Evolutionary conservation across 2,113 vertebrate species (phyloP).

Genomic region (Haemorhous mexicanus): DNA sequence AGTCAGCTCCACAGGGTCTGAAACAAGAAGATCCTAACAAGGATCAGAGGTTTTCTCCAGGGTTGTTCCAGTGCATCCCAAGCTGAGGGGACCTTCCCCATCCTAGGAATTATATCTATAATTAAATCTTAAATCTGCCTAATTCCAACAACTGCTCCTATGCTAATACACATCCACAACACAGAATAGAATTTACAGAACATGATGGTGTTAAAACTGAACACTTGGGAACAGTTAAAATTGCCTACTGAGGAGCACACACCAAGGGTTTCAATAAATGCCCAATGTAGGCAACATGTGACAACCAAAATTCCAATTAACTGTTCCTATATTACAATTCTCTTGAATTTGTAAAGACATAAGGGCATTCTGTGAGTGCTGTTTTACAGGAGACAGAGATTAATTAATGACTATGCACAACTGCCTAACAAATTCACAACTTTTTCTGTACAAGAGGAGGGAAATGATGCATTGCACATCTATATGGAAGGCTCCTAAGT

Average conservation of each 20-base stretch:
- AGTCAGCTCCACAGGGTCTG: neutral
- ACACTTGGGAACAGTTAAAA: neutral
- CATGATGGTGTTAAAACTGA: neutral
- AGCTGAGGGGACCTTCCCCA: neutral
- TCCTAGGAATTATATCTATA: neutral
- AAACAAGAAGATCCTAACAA: neutral
- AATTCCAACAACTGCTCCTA: neutral
- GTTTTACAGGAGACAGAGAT: neutral
- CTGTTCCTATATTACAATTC: neutral
- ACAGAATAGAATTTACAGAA: neutral
- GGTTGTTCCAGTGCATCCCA: neutral
- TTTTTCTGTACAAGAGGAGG: neutral
- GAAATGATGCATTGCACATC: neutral
- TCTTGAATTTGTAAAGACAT: neutral
- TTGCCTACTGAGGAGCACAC: neutral
- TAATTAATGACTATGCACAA: neutral
- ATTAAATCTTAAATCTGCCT: neutral
- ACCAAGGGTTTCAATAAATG: neutral
- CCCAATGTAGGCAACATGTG: accelerated
- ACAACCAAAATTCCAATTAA: neutral
- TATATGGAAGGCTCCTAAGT: neutral
- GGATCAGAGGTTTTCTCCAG: neutral
- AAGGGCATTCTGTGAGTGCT: neutral
- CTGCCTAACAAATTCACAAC: neutral
- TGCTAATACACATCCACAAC: neutral